These are phyloP conservation scores for Austrofundulus limnaeus DNA, from an alignment of 2,113 vertebrate genomes.

Conservation along the genomic window DNA sequence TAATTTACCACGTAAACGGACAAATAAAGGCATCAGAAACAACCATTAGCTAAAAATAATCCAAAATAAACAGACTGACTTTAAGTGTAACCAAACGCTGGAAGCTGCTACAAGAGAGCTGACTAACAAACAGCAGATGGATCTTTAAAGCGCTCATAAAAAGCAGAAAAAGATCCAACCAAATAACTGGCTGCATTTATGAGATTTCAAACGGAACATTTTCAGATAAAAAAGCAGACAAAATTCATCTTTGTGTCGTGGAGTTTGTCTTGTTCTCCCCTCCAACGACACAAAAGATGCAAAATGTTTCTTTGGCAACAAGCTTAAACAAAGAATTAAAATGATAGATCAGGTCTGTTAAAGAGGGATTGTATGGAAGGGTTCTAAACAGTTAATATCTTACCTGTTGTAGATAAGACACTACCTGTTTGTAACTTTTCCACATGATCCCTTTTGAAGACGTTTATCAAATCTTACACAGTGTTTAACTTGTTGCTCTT, in stretches of 20 bases:
- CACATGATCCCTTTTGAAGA: no score
- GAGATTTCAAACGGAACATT: constrained; percentile 50
- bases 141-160: constrained; percentile 62
- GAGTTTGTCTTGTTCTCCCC: not conserved
- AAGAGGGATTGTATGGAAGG: no score
- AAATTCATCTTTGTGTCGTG: constrained; percentile 1
- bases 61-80: no score
- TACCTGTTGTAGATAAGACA: no score
- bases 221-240: constrained; percentile 42
- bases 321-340: no score
- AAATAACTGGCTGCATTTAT: constrained; percentile 49
- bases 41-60: not conserved
- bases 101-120: constrained; percentile 10
- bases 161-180: constrained; percentile 27
- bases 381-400: no score
- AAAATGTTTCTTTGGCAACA: not conserved
- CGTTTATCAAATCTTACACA: no score
- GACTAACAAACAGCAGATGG: constrained; percentile 51
- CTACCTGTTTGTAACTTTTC: no score
- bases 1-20: not conserved
- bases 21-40: not conserved
- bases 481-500: no score
- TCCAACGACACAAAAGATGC: not conserved
- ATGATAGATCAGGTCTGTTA: no score
- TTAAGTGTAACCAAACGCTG: constrained; percentile 12